Percentiles rank a stretch among this genome's conserved stretches.
These are phyloP conservation scores for Scyliorhinus canicula DNA, from an alignment of 2,797 vertebrate genomes.

Conservation along the genomic window DNA sequence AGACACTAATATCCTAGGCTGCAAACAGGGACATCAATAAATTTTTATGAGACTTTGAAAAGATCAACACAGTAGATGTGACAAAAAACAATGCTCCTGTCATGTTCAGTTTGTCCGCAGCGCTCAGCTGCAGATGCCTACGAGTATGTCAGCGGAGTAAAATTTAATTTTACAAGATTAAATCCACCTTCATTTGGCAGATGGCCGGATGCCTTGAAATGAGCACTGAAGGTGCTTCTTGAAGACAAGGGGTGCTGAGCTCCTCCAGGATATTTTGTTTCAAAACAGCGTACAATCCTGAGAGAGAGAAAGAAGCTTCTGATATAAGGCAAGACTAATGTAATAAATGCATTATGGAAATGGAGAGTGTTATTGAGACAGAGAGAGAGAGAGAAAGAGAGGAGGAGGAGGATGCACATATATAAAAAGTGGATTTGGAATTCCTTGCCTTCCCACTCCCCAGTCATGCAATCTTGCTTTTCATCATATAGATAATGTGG, in stretches of 20 bases:
- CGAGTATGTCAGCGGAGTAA: conserved; percentile 56
- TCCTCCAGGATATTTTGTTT: conserved; percentile 36
- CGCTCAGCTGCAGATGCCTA: conserved; percentile 55
- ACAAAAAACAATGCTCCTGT: conserved; percentile 64
- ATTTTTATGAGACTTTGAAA: conserved; percentile 67
- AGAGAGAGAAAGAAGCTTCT: conserved; percentile 21
- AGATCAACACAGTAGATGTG: conserved; percentile 62
- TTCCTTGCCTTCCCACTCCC: not conserved
- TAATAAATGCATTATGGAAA: conserved; percentile 39
- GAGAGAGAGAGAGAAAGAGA: conserved; percentile 19
- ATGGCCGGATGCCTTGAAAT: conserved; percentile 50
- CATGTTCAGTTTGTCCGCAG: conserved; percentile 58
- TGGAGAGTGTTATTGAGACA: conserved; percentile 41
- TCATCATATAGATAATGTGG: not conserved
- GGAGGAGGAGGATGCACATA: not conserved
- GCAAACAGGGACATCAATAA: conserved; percentile 59
- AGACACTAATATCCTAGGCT: conserved; percentile 67
- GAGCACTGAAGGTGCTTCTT: conserved; percentile 34
- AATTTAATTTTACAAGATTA: conserved; percentile 68
- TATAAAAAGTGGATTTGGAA: conserved; percentile 26
- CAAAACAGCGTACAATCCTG: conserved; percentile 13
- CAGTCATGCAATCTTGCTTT: conserved; percentile 6
- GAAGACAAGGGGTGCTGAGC: conserved; percentile 34
- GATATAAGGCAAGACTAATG: conserved; percentile 32
- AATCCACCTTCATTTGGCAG: conserved; percentile 65